A percentile compares a stretch with the other conserved stretches of the same genome.
Conservation (phyloP, 2,888 invertebrate genomes). For the Pristionchus mayeri region DNA sequence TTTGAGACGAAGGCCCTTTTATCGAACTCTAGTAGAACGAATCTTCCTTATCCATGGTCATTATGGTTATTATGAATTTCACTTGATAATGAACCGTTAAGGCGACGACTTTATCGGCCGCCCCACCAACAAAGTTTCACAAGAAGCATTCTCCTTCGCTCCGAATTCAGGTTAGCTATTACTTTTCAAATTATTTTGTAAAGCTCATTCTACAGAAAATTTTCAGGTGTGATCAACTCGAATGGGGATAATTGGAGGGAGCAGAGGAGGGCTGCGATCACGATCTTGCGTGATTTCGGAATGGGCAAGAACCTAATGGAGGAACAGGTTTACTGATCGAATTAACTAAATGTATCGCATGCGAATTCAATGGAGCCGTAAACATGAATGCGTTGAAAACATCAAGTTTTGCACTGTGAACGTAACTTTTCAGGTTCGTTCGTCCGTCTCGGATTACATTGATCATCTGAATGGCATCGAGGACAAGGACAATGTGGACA, state of each 20-base stretch:
- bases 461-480: no score
- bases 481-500: background rate
- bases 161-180: background rate
- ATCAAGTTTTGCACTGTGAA: no score
- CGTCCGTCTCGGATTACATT: background rate
- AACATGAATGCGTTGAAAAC: no score
- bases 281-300: constrained; percentile 22
- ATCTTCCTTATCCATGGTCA: no score
- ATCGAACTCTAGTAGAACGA: no score
- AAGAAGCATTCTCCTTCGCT: background rate
- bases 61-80: no score
- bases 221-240: background rate
- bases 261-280: background rate
- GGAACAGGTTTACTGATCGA: background rate
- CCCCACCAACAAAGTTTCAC: background rate
- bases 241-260: constrained; percentile 17
- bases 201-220: background rate
- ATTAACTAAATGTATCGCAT: no score
- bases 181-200: no score
- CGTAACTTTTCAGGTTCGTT: background rate
- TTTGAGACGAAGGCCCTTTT: no score
- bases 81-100: no score
- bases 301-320: no score
- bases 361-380: no score
- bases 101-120: background rate